Evolutionary conservation across 92 coral and sea anemone genomes (phyloP).

Genomic region (Anthopleura xanthogrammica): DNA sequence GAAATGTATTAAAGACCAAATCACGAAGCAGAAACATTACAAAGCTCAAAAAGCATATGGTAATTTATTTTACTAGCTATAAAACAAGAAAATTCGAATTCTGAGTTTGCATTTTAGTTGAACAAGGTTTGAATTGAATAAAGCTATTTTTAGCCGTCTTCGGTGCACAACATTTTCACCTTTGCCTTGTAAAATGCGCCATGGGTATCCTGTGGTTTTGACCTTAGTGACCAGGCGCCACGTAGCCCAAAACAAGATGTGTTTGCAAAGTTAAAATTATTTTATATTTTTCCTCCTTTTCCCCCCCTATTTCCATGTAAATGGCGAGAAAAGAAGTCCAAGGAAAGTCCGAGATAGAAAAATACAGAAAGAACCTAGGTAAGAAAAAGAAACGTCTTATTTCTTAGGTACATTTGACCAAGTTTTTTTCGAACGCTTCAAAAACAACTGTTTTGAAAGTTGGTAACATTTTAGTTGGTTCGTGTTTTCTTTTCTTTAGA

Average conservation of each 20-base stretch:
- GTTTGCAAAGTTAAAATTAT: neutral
- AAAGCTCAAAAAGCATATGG: no score
- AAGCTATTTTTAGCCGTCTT: no score
- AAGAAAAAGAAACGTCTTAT: neutral
- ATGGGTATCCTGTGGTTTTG: conserved; percentile 20
- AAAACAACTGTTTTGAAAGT: neutral
- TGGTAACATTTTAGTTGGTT: neutral
- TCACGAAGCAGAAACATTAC: no score
- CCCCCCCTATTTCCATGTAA: neutral
- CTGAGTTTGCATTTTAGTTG: no score
- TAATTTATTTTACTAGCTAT: no score
- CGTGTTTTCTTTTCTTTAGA: no score
- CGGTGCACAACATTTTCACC: no score
- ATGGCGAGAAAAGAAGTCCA: conserved; percentile 91
- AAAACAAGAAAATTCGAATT: no score
- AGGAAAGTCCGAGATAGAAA: conserved; percentile 86
- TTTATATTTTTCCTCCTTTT: neutral
- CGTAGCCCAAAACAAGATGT: conserved; percentile 12
- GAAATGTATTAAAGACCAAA: no score
- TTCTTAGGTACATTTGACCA: neutral
- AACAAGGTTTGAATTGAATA: no score
- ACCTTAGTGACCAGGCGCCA: conserved; percentile 49
- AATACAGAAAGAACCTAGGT: conserved; percentile 86
- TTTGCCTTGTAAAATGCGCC: no score
- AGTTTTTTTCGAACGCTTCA: neutral